These are phyloP conservation scores for Pelodiscus sinensis DNA, from an alignment of 2,113 vertebrate species.

Conservation along the genomic window DNA sequence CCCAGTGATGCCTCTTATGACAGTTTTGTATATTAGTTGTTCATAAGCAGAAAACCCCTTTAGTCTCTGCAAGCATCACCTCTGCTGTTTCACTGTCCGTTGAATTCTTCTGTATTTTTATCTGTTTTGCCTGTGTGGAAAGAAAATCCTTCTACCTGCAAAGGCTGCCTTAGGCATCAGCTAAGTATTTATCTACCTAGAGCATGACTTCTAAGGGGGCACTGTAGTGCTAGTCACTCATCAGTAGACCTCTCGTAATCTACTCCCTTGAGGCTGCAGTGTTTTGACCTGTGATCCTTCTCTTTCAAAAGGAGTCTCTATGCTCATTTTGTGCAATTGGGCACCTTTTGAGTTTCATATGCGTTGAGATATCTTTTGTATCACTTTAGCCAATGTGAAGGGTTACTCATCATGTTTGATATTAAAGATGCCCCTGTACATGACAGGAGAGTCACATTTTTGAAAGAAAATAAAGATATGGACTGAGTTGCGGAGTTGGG, in stretches of 20 bases:
- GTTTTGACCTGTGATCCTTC: neutral
- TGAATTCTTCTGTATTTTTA: neutral
- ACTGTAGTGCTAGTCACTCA: neutral
- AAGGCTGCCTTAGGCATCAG: neutral
- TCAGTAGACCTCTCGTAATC: neutral
- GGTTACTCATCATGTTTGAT: accelerated
- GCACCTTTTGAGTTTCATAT: neutral
- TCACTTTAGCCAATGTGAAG: neutral
- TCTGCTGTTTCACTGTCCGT: neutral
- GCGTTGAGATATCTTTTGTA: neutral
- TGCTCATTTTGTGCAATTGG: neutral
- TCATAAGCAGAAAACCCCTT: neutral
- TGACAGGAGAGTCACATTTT: neutral
- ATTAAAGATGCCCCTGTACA: neutral
- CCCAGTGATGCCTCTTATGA: neutral
- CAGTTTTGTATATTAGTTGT: neutral
- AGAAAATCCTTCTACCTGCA: neutral
- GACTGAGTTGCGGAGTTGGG: neutral
- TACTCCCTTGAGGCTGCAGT: neutral
- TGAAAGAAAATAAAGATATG: neutral
- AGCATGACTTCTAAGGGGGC: neutral
- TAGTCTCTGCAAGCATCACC: neutral
- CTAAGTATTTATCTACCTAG: neutral
- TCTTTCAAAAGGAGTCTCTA: neutral
- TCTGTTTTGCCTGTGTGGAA: accelerated